Base-by-base conservation (phyloP, 2,113 vertebrate species). In the Synodontis membranacea region DNA sequence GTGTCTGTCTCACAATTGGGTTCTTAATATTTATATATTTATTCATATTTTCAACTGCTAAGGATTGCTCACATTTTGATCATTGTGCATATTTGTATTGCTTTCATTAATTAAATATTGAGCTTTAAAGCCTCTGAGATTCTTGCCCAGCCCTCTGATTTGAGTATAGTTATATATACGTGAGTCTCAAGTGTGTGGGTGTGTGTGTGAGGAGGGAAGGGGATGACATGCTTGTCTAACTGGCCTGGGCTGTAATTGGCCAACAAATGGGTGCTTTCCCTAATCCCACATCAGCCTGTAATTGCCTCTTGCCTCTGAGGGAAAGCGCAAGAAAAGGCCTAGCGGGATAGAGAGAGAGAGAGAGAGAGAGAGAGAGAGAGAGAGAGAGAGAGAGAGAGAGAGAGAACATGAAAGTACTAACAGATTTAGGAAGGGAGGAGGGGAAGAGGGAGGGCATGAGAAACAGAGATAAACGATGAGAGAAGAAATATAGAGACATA, bases 21-120 rank as follows among this genome's bases (percentile, higher is more conserved):
- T 50, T 68, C 31, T 87, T 76, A 4, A 83, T 83, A 87, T 83
- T 87, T 83, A 87, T 83, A 83, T 83, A 87, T 83, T 87, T 83
- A 87, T 83, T 87, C 34, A 83, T 62, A 83, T 46, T 37, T 85
- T 31, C 50, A 50, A 15, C 21, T 66, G 58, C 46, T 80, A 42
- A 21, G 12, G 80, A 52, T 64, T 7, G 48, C 42, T 76, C 11
- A n/a, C 52, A 15, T 68, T 80, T 80, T 48, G 52, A 64, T 50
- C 50, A 14, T 70, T 81, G 21, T 72, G 28, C 3, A 12, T 80
- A 4, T 37, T 37, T 80, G 25, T 66, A 72, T 34, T 82, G 28
- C 48, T 46, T 10, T 7, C 21, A 64, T 62, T 21, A 60, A 58
- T 81, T 80, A 80, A 81, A 86, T 9, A 58, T 25, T 70, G 64